Base-by-base conservation (phyloP, 2,113 vertebrate species). In the Pelusios castaneus region DNA sequence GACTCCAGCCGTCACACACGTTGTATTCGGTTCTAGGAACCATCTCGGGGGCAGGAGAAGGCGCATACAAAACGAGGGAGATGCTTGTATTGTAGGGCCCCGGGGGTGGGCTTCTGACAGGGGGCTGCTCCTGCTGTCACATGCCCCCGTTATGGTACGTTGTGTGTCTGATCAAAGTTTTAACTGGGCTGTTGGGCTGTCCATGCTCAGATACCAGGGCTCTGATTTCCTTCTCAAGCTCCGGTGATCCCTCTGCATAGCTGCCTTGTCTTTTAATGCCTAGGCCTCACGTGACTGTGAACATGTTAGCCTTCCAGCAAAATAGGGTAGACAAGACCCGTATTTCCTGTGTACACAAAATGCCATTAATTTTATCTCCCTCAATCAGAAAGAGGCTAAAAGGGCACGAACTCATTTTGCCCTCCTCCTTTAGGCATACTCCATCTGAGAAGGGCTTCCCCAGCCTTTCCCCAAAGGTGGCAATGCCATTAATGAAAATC, bases 201-300 rank as follows among this genome's bases (percentile, higher is more conserved):
- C 80, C 52, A 79, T 7, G 38, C 5, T 78, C 76, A 56, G 43
- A 6, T 41, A n/a, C 75, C 47, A 87, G 1, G 22, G 21, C 80
- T 87, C 27, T 82, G 86, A 84, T 95, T 22, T 54, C 82, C 84
- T 95, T 80, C 91, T 89, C 54, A 91, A n/a, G 27, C 92, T 94
- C 80, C 91, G 87, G 84, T 38, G 67, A 76, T 87, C 87, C 88
- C 58, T 87, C 93, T 5, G 14, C 63, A 17, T 83, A 87, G 47
- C 92, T 89, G 51, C 47, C 55, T 86, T 89, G 24, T 51, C 45
- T 93, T 51, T 25, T 78, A 91, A 80, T 56, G 60, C 38, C 92
- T 87, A 5, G 89, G 95, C 79, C 91, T 67, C 85, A 95, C 83
- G 11, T 63, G 94, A 91, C 54, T 8, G 54, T 67, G 60, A 10